Evolutionary conservation across 2,113 vertebrate species (phyloP).

Genomic region (Phalacrocorax brasilianus): DNA sequence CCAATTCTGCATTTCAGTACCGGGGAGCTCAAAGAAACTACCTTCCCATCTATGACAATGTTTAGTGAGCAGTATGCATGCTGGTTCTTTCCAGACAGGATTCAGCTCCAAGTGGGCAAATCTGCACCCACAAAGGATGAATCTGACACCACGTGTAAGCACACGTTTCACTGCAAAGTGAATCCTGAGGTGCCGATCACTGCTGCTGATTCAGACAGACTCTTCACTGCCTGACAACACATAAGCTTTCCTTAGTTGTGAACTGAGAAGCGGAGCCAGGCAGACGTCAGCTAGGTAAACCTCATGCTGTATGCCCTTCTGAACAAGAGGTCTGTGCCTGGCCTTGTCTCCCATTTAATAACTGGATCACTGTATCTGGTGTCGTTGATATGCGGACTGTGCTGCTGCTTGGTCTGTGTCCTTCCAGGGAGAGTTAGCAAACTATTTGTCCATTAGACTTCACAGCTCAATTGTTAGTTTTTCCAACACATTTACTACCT

Average conservation of each 20-base stretch:
- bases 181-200: background rate
- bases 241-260: background rate
- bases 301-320: background rate
- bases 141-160: background rate
- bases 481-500: background rate
- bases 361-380: background rate
- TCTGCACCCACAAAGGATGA: background rate
- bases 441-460: background rate
- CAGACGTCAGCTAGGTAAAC: background rate
- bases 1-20: background rate
- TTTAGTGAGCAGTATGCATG: background rate
- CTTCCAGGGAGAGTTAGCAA: background rate
- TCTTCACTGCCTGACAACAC: background rate
- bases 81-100: background rate
- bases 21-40: background rate
- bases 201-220: background rate
- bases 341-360: background rate
- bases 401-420: background rate
- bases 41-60: background rate
- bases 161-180: background rate
- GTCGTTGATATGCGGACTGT: fast-evolving
- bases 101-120: background rate
- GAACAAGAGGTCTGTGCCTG: background rate
- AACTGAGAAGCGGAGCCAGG: background rate
- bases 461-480: background rate